Base-by-base conservation (phyloP, 92 coral and sea anemone species). In the Zoanthus sansibaricus region DNA sequence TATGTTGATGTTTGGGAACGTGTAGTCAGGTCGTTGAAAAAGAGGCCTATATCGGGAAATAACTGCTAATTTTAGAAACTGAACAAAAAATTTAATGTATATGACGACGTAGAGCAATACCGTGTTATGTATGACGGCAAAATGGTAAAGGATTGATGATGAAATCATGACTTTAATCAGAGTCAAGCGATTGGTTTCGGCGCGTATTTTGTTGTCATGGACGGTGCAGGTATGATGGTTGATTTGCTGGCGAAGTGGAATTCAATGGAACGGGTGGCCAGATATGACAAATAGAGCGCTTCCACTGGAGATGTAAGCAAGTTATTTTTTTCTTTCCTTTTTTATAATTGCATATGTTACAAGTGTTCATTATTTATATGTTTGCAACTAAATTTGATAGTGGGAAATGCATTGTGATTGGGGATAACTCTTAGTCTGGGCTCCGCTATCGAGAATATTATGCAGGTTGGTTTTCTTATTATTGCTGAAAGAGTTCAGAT, bases 231-330 rank as follows among this genome's bases (percentile, higher is more conserved):
- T 87, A 69, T 66, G 85, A 80, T 42, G 85, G 91, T 93, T 76
- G 89, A 87, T 82, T 89, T 90, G 92, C 89, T 80, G 90, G 84
- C 61, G 93, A 91, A 88, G 93, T 91, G 93, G 92, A 84, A 88
- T 91, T 91, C 92, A 77, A 72, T 90, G 91, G 89, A 77, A 88
- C 77, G 82, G 77, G 86, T 67, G 87, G 87, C 58, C 89, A 88
- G 95, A 92, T 87, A 94, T 94, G 96, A 93, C 96, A 86, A 94
- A 93, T 89, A 93, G 96, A 85, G 96, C 95, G 87, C 89, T 88
- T 88, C 96, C 96, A 76, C 94, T 94, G 89, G 96, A 94, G 90
- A 93, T 94, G 98, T 94, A 87, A 94, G 98, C 91, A 15, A 14
- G 31, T 16, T 2, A 30, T 76, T 79, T 12, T 8, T 64, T 66